Base-by-base conservation (phyloP, 2,113 vertebrate genomes). In the Etia nguti region DNA sequence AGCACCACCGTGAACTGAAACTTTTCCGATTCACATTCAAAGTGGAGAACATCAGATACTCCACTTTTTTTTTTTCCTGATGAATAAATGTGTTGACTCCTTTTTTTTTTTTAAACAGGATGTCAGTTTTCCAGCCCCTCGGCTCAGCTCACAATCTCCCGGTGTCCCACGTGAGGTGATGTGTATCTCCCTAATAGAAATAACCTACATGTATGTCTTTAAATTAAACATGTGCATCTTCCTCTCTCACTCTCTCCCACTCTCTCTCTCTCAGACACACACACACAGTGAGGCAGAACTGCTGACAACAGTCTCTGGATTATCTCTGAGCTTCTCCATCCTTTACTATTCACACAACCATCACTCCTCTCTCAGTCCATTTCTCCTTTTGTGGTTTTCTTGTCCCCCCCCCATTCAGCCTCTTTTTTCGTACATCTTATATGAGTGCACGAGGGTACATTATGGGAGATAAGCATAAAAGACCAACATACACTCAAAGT, bases 291-390 rank as follows among this genome's bases (percentile, higher is more conserved):
- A 90, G 75, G 68, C 86, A 90, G 86, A 93, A 93, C 79, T 87
- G 90, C 92, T 93, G 90, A 93, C 89, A 88, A 89, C 92, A 88
- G 88, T 87, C 82, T 90, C 75, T 85, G 88, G 89, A 89, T 91
- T 93, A 90, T 92, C 82, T 89, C 80, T 85, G 84, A 93, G 90
- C 56, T 85, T 82, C 86, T 91, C 77, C 89, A 89, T 92, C 90
- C 90, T 62, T 89, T 84, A 84, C 57, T 54, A 90, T 89, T 90
- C 88, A 88, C 88, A 85, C 57, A 77, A 10, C 80, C 81, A 55
- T 86, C 79, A 79, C 87, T 77, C 70, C 80, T 83, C 52, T 12
- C 36, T 65, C 70, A 12, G 43, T 29, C 70, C 43, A 20, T 29
- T 48, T 43, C 43, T 20, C 41, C 68, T 48, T 18, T 48, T 75